A percentile compares a stretch with the other conserved stretches of the same genome.
Evolutionary conservation across 2,797 vertebrate species (phyloP).

Genomic region (Heterohyrax brucei): DNA sequence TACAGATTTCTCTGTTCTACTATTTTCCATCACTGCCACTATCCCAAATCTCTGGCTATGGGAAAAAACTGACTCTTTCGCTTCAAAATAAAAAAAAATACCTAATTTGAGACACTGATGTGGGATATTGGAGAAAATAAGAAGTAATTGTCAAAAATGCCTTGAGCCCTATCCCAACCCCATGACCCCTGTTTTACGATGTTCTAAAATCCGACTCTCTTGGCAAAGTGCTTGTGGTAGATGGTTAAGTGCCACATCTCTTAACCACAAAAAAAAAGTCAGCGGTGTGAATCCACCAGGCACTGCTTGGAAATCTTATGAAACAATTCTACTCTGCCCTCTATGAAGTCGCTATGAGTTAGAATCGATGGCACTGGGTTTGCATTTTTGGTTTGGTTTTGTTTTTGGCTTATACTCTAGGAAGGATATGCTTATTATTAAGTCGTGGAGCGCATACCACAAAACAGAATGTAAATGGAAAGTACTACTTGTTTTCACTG

Average conservation of each 20-base stretch:
- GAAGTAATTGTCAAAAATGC: neutral
- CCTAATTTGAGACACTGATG: neutral
- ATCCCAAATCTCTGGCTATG: neutral
- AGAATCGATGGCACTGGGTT: too few species aligned
- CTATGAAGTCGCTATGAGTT: too few species aligned
- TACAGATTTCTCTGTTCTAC: constrained; percentile 8
- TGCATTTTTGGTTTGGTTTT: too few species aligned
- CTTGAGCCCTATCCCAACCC: neutral
- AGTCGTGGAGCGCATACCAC: neutral
- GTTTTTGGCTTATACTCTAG: neutral
- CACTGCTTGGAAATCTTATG: too few species aligned
- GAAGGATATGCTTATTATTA: neutral
- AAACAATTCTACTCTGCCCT: too few species aligned
- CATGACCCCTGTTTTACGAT: neutral
- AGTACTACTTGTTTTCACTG: neutral
- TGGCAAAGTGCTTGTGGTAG: too few species aligned
- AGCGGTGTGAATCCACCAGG: too few species aligned
- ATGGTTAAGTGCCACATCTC: too few species aligned
- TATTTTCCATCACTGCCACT: neutral
- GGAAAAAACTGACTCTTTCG: constrained; percentile 9
- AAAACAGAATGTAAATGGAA: neutral
- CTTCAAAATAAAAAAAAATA: constrained; percentile 43
- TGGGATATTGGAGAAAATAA: constrained; percentile 13
- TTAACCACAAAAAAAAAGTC: too few species aligned
- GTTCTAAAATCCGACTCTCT: neutral